Conservation (phyloP, 2,113 vertebrate genomes). For the Merops nubicus region DNA sequence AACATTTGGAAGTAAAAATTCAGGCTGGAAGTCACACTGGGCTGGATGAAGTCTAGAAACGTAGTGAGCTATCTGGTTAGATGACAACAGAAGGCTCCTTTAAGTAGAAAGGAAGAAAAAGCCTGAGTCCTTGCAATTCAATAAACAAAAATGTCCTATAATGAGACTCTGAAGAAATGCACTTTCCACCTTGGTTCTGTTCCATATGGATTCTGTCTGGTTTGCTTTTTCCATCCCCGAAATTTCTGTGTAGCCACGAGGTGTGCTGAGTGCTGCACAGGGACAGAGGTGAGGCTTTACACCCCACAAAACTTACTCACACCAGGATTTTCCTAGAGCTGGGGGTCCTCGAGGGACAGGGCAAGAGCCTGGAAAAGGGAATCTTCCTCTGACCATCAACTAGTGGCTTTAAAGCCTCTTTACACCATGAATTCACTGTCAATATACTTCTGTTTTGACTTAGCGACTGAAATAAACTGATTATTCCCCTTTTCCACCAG, state of each 20-base stretch:
- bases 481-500: slow-evolving; percentile 52
- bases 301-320: background rate
- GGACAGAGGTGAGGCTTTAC: background rate
- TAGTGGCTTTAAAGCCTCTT: background rate
- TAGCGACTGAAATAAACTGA: slow-evolving; percentile 62
- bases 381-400: background rate
- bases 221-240: background rate
- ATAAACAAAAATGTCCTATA: background rate
- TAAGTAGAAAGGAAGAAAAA: background rate
- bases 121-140: background rate
- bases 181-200: background rate
- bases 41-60: background rate
- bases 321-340: background rate
- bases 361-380: background rate
- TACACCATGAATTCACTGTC: slow-evolving; percentile 28
- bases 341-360: background rate
- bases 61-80: background rate
- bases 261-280: rapidly evolving
- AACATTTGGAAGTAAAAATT: background rate
- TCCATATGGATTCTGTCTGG: background rate
- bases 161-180: background rate
- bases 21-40: background rate
- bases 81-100: background rate
- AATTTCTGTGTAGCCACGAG: background rate
- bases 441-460: slow-evolving; percentile 58